Conservation (phyloP, 2,113 vertebrate genomes). For the Sinocyclocheilus anophthalmus region DNA sequence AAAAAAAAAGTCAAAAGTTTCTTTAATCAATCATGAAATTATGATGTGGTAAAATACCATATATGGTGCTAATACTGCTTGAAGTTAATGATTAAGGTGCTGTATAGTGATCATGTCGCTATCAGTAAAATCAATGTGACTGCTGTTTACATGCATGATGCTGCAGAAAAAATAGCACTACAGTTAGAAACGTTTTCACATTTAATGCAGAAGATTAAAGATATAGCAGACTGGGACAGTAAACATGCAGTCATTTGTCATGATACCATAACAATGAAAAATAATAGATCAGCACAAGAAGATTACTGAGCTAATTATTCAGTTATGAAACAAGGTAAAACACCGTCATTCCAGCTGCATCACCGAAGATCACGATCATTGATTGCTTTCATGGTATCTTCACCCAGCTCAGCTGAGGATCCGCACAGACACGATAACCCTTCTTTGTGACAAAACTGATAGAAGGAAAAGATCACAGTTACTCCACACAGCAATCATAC, state of each 20-base stretch:
- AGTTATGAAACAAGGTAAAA: not conserved
- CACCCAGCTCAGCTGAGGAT: conserved; percentile 18
- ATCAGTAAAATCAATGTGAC: too few species aligned
- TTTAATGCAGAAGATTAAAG: not conserved
- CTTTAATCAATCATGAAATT: too few species aligned
- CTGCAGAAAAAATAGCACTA: not conserved
- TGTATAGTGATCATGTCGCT: too few species aligned
- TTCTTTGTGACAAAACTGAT: conserved; percentile 14
- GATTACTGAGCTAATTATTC: not conserved
- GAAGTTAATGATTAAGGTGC: too few species aligned
- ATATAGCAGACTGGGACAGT: not conserved
- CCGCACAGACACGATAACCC: not conserved
- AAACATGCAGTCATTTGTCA: not conserved
- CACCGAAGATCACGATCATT: not conserved
- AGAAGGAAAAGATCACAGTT: not conserved
- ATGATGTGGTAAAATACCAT: too few species aligned
- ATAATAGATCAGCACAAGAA: not conserved
- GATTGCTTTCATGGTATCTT: not conserved
- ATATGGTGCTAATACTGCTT: too few species aligned
- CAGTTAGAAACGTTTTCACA: not conserved
- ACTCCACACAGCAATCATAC: not conserved
- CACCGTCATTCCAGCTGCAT: not conserved
- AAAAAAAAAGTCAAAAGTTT: too few species aligned
- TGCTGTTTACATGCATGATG: not conserved
- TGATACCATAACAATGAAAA: not conserved